A percentile compares a stretch with the other conserved stretches of the same genome.
Conservation (phyloP, 2,797 vertebrate genomes). For the Esox masquinongy region DNA sequence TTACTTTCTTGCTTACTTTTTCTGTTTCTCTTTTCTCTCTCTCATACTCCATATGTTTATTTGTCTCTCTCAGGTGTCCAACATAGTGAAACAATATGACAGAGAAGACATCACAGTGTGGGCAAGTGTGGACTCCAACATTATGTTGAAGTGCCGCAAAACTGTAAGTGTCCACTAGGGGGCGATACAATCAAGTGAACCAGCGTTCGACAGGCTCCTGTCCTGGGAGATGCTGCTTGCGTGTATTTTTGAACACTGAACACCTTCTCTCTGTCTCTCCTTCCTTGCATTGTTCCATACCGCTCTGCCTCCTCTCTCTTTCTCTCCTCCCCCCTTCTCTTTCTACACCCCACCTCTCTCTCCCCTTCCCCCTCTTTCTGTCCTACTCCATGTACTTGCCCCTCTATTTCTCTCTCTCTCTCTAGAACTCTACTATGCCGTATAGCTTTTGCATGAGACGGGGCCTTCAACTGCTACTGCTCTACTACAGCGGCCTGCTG, state of each 20-base stretch:
- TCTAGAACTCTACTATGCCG: slow-evolving; percentile 63
- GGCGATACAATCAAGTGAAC: not conserved
- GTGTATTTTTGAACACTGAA: not conserved
- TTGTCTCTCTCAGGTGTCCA: slow-evolving; percentile 47
- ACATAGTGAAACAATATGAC: slow-evolving; percentile 45
- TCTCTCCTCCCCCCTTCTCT: not conserved
- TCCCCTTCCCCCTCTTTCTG: not conserved
- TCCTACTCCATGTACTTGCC: not conserved
- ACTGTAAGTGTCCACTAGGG: slow-evolving; percentile 46
- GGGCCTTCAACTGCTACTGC: slow-evolving; percentile 79
- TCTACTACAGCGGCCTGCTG: slow-evolving; percentile 86
- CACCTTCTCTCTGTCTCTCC: not conserved
- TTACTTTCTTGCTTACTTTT: not conserved
- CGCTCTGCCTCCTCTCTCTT: not conserved
- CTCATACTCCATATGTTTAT: not conserved
- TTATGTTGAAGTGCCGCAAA: slow-evolving; percentile 64
- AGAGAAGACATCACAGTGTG: slow-evolving; percentile 50
- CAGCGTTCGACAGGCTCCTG: not conserved
- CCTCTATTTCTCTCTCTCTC: not conserved
- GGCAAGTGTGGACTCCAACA: slow-evolving; percentile 50
- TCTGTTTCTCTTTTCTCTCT: not conserved
- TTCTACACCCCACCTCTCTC: not conserved
- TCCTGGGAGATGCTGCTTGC: too few relatives aligned
- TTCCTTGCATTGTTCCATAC: not conserved
- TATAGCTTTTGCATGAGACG: slow-evolving; percentile 63